Evolutionary conservation across 2,113 vertebrate species (phyloP).

Genomic region (Dendropsophus ebraccatus): DNA sequence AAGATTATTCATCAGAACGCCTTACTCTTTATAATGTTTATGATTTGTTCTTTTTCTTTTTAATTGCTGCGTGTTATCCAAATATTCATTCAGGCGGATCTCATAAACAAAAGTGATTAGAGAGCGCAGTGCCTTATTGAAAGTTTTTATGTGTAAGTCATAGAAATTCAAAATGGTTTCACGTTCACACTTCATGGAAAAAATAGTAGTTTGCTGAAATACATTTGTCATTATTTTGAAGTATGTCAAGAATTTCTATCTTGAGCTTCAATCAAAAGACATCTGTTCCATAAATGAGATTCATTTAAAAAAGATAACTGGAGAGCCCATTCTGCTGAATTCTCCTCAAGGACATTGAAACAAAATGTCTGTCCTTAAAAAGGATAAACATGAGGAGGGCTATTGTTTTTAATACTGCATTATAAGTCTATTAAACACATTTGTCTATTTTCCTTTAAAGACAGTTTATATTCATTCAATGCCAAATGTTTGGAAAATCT

Average conservation of each 20-base stretch:
- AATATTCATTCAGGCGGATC: background rate
- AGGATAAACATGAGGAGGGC: background rate
- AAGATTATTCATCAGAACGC: too few relatives aligned
- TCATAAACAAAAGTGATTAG: background rate
- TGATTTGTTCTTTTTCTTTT: too few relatives aligned
- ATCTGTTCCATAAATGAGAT: slow-evolving; percentile 40
- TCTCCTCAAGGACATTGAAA: slow-evolving; percentile 25
- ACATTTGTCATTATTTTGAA: slow-evolving; percentile 51
- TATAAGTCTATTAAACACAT: background rate
- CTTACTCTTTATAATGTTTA: too few relatives aligned
- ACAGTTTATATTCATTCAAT: slow-evolving; percentile 6
- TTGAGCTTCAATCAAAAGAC: slow-evolving; percentile 34
- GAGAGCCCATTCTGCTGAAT: background rate
- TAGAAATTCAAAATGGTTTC: background rate
- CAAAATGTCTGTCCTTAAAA: background rate
- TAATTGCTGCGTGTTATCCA: too few relatives aligned
- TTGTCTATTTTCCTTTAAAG: background rate
- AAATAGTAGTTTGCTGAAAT: slow-evolving; percentile 8
- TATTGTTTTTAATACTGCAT: background rate
- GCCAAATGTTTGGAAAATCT: background rate
- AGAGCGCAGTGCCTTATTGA: background rate
- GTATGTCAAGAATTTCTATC: slow-evolving; percentile 34
- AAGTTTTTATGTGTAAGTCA: background rate
- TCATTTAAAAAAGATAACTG: slow-evolving; percentile 18
- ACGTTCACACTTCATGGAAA: background rate